These are phyloP conservation scores for Eilema griseolum DNA, from an alignment of 2,888 invertebrate species.

Conservation along the genomic window DNA sequence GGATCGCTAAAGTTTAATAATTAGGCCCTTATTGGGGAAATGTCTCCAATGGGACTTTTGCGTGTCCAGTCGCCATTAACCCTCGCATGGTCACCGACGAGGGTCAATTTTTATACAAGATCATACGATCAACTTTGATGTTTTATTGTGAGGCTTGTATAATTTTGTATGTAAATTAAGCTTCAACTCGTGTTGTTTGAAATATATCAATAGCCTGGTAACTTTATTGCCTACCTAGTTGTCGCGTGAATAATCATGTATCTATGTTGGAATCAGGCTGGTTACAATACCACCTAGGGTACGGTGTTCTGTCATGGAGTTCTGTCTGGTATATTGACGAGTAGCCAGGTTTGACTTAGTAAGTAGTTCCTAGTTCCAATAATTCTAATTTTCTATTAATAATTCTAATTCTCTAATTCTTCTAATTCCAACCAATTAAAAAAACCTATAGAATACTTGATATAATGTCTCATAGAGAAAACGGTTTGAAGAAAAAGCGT, in stretches of 20 bases:
- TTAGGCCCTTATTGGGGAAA: conserved; percentile 35
- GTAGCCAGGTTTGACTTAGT: too few relatives aligned
- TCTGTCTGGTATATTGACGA: neutral
- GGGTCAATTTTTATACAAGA: conserved; percentile 41
- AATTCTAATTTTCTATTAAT: too few relatives aligned
- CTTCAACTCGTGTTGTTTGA: neutral
- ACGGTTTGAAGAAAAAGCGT: too few relatives aligned
- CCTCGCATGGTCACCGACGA: conserved; percentile 44
- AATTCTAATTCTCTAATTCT: too few relatives aligned
- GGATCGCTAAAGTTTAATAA: neutral
- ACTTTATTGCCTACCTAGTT: neutral
- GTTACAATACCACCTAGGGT: neutral
- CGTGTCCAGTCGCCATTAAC: conserved; percentile 45
- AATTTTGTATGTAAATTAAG: conserved; percentile 16
- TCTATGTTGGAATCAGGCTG: neutral
- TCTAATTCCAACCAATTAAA: too few relatives aligned
- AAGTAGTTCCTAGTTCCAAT: too few relatives aligned
- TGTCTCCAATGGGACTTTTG: conserved; percentile 47
- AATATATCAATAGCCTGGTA: conserved; percentile 1
- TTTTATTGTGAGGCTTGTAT: conserved; percentile 27
- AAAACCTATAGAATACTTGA: too few relatives aligned
- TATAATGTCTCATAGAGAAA: too few relatives aligned
- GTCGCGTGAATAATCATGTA: neutral
- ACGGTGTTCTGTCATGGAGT: neutral
- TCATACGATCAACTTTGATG: conserved; percentile 36